A percentile compares a stretch with the other conserved stretches of the same genome.
Evolutionary conservation across 2,888 invertebrate genomes (phyloP).

Genomic region (Philereme vetulata): DNA sequence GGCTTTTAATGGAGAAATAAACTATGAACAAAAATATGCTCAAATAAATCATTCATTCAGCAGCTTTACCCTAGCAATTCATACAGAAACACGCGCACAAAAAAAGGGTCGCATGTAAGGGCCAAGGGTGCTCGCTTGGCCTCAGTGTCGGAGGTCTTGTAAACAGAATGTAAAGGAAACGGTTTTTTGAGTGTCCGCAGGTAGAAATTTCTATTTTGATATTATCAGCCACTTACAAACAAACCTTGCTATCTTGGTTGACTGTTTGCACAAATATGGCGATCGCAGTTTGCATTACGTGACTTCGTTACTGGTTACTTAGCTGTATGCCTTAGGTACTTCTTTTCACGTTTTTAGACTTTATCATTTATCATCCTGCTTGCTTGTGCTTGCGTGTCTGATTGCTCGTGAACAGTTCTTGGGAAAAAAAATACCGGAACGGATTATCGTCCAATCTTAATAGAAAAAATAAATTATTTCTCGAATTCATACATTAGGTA

Average conservation of each 20-base stretch:
- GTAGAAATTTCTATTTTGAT: constrained; percentile 63
- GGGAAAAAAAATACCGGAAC: constrained; percentile 7
- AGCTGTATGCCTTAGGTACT: constrained; percentile 34
- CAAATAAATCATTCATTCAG: constrained; percentile 12
- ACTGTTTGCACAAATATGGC: constrained; percentile 77
- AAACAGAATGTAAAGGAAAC: constrained; percentile 78
- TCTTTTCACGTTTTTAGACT: constrained; percentile 39
- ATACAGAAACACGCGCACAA: constrained; percentile 60
- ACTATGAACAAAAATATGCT: too few relatives aligned
- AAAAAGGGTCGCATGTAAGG: constrained; percentile 67
- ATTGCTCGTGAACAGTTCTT: constrained; percentile 11
- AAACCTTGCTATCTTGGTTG: constrained; percentile 68
- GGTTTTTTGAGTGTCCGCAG: constrained; percentile 71
- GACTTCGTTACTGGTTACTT: constrained; percentile 54
- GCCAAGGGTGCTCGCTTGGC: constrained; percentile 55
- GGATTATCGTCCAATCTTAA: constrained; percentile 1
- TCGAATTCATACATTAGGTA: too few relatives aligned
- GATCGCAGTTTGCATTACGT: constrained; percentile 62
- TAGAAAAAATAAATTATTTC: neutral
- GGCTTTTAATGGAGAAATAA: too few relatives aligned
- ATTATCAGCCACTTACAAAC: constrained; percentile 69
- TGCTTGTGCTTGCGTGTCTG: constrained; percentile 10
- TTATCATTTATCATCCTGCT: constrained; percentile 19
- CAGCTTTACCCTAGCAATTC: constrained; percentile 25
- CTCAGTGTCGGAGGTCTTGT: constrained; percentile 79